These are phyloP conservation scores for Thryonomys swinderianus DNA, from an alignment of 2,113 vertebrate genomes.

Conservation along the genomic window DNA sequence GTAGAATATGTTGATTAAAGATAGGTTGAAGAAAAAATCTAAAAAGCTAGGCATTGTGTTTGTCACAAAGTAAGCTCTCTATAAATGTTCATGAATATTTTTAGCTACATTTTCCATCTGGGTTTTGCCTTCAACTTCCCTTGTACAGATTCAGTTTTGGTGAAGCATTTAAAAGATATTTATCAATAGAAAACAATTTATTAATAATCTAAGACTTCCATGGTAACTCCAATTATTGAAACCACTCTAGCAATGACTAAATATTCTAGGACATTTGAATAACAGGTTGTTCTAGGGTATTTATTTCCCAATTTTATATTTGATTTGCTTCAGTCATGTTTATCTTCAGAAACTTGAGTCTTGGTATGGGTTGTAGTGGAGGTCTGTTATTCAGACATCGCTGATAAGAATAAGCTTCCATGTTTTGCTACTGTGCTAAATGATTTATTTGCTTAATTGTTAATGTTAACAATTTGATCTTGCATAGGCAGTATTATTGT, in stretches of 20 bases:
- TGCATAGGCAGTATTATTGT: background rate
- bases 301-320: conserved; percentile 35
- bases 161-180: conserved; percentile 51
- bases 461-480: conserved; percentile 30
- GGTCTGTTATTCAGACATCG: conserved; percentile 5
- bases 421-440: conserved; percentile 24
- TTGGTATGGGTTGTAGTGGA: background rate
- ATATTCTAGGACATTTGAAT: background rate
- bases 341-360: conserved; percentile 47
- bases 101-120: background rate
- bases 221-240: conserved; percentile 31
- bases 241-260: background rate
- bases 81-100: conserved; percentile 3
- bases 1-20: conserved; percentile 18
- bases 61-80: background rate
- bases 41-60: conserved; percentile 25
- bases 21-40: background rate
- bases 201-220: background rate
- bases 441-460: background rate
- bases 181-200: conserved; percentile 30
- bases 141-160: background rate
- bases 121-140: background rate
- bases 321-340: conserved; percentile 7
- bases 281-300: background rate
- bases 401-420: background rate